Conservation (phyloP, 2,113 vertebrate species). For the Pogonocichla stellata region DNA sequence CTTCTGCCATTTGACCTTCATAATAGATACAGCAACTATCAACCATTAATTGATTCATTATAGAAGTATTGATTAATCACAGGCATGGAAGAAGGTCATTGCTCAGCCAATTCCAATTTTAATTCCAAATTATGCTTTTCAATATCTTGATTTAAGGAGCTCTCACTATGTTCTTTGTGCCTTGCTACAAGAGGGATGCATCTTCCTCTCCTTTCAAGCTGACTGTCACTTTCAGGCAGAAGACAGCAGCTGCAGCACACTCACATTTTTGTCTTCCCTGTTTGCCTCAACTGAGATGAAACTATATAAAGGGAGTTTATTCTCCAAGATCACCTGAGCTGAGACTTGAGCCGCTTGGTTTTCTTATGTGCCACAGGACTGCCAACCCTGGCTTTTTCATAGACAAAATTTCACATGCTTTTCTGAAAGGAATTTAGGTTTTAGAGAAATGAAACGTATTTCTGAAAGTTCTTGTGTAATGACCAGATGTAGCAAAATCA, state of each 20-base stretch:
- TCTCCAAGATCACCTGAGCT: neutral
- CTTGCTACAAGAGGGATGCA: neutral
- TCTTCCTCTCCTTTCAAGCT: conserved; percentile 18
- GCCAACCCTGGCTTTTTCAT: neutral
- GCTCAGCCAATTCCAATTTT: neutral
- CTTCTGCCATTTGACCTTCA: neutral
- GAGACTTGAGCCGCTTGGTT: neutral
- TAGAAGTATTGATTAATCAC: neutral
- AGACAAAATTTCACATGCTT: neutral
- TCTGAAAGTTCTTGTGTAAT: neutral
- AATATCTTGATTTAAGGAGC: neutral
- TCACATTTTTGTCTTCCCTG: neutral
- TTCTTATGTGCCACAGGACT: neutral
- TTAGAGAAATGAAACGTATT: neutral
- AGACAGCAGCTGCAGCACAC: neutral
- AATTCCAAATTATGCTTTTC: neutral
- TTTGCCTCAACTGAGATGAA: conserved; percentile 31
- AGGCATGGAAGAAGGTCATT: neutral
- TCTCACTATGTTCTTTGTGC: neutral
- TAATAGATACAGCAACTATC: neutral
- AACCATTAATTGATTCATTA: neutral
- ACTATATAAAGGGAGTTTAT: neutral
- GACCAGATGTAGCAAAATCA: neutral
- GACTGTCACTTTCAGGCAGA: neutral
- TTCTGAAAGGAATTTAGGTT: neutral